phyloP scores from a whole-genome alignment of 2,888 invertebrate genomes.

The Busseola fusca region DNA sequence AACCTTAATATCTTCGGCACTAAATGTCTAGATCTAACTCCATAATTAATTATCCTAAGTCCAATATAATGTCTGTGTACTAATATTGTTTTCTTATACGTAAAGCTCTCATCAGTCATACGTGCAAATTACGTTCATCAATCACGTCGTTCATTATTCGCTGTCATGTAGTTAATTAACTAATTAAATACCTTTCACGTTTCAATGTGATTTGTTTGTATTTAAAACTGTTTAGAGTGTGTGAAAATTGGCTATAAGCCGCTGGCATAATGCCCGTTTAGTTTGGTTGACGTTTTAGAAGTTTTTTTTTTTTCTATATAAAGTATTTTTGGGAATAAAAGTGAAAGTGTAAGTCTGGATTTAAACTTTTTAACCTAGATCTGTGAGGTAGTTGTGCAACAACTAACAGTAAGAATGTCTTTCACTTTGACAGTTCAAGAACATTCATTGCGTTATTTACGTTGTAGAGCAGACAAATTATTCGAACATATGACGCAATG shows the following conservation, averaged over 20 bases:
- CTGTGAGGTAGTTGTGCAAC: too few species aligned
- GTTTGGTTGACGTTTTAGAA: neutral
- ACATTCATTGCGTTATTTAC: too few species aligned
- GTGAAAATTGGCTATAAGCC: neutral
- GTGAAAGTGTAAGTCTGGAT: neutral
- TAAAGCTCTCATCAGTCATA: constrained; percentile 16
- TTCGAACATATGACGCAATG: too few species aligned
- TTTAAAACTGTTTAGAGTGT: constrained; percentile 32
- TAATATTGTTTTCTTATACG: constrained; percentile 12
- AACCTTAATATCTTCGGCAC: neutral
- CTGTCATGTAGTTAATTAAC: constrained; percentile 47
- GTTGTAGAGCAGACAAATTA: too few species aligned
- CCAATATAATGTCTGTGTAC: neutral
- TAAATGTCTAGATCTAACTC: neutral
- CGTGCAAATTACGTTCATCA: constrained; percentile 47
- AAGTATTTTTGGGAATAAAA: neutral
- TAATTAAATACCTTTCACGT: constrained; percentile 54
- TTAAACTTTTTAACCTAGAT: neutral
- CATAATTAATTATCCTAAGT: neutral
- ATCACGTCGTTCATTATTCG: constrained; percentile 38
- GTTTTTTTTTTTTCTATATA: neutral
- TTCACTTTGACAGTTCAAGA: neutral
- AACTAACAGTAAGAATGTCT: too few species aligned
- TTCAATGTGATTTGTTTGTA: constrained; percentile 43
- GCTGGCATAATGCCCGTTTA: constrained; percentile 18